Base-by-base conservation (phyloP, 2,797 vertebrate species). In the Melanogrammus aeglefinus region DNA sequence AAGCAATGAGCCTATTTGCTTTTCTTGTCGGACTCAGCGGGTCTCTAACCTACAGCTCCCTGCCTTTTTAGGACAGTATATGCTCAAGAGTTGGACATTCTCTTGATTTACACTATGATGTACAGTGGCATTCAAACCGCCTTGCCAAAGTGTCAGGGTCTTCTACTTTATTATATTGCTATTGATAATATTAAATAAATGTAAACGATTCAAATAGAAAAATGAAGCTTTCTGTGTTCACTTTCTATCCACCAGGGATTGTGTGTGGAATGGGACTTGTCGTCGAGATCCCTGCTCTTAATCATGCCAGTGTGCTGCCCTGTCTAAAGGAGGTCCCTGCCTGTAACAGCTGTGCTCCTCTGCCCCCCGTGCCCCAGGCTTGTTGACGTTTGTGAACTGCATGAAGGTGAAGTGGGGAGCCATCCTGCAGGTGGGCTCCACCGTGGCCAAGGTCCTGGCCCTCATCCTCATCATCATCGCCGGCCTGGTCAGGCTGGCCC, bases 391-490 rank as follows among this genome's bases (percentile, higher is more conserved):
- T 77, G 93, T 96, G 70, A 96, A 96, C 89, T 94, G 91, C 78
- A 91, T 94, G 93, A 96, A 95, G 84, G 95, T 96, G 44, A 96
- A 95, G 85, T 96, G 94, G 95, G 95, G 95, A 0, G 94, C 95
- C n/a, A 91, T 93, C 80, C 93, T 96, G 39, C 95, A 96, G 88
- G 95, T 96, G 74, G 33, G 93, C 83, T 95, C 95, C 78, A 96
- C 95, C 0, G 89, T 96, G 69, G 94, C 94, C 72, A 96, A 96
- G 86, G 93, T 96, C 51, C 81, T 95, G 0, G 95, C 95, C 76
- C 93, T 96, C 7, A 95, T 96, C 9, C 86, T 96, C 66, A 93
- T 96, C 84, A 94, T 96, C 83, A 92, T 95, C 13, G 88, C 93
- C 12, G 95, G 95, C 76, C 21, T 95, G 79, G 88, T 96, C 13